These are phyloP conservation scores for Dendrocincla fuliginosa DNA, from an alignment of 2,797 vertebrate genomes.

Conservation along the genomic window DNA sequence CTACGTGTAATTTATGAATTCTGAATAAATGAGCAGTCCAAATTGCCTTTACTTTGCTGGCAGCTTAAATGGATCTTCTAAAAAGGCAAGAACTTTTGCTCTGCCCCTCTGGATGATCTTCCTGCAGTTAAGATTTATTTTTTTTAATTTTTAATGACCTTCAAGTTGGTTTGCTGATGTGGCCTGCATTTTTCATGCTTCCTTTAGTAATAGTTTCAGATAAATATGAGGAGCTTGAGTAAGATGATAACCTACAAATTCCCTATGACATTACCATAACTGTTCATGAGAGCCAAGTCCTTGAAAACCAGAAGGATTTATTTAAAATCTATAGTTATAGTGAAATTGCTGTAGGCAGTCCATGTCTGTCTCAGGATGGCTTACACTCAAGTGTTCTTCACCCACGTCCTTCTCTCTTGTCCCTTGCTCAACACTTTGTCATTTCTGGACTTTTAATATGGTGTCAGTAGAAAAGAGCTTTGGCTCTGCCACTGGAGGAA, in stretches of 20 bases:
- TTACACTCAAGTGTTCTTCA: not conserved
- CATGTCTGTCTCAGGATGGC: not conserved
- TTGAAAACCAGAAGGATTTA: not conserved
- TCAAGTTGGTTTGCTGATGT: not conserved
- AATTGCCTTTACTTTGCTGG: constrained; percentile 34
- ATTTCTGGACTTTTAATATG: not conserved
- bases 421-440: not conserved
- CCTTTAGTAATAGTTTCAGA: not conserved
- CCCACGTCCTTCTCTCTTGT: not conserved
- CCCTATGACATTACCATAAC: not conserved
- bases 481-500: not conserved
- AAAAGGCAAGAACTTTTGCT: not conserved
- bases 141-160: not conserved
- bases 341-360: not conserved
- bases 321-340: not conserved
- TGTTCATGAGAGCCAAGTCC: not conserved
- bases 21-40: constrained; percentile 9
- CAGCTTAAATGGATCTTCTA: constrained; percentile 23
- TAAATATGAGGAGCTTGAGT: not conserved
- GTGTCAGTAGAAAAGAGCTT: not conserved
- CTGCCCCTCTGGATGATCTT: not conserved
- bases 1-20: constrained; percentile 41
- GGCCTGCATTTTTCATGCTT: not conserved
- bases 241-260: not conserved
- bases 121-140: not conserved